Evolutionary conservation across 2,113 vertebrate genomes (phyloP), one percentile per base, ranked within the genome.

Genomic region (Delphinapterus leucas): DNA sequence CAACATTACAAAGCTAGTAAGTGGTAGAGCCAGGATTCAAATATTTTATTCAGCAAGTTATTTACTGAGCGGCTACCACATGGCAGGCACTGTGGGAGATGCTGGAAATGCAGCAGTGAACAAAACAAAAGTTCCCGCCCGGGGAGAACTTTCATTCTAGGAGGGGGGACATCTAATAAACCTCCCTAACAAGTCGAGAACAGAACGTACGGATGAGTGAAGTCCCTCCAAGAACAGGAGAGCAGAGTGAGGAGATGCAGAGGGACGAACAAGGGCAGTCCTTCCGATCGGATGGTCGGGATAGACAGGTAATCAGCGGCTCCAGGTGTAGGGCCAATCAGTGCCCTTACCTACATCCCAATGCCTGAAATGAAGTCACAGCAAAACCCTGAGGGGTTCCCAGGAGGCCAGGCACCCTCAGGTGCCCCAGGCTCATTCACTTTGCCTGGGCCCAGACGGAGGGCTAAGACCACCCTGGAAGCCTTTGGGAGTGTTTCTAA

Each of bases 181-280:
- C n/a, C 33, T 31, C 9, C 0, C 1, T 5, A 8, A 49, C 1
- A 23, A n/a, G 21, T 15, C 0, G 0, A 8, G 8, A 26, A 12
- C 28, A 61, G 12, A n/a, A 28, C 0, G 14, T 2, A 13, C 0
- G 1, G 49, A 49, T 41, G n/a, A 44, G 8, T 0, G 5, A 15
- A 53, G 25, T 15, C 4, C 12, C 31, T 18, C n/a, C 9, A 23
- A 21, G 70, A n/a, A 36, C 38, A 18, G 25, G 31, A 44, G 33
- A 28, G 15, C 47, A 53, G 25, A 13, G 71, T 4, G 15, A 23
- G 18, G 25, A 70, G 15, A 73, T 3, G 23, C 31, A 68, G 73
- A 67, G 21, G 41, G 36, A 28, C 2, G 1, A 47, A 23, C 2
- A 3, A 44, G 5, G 49, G 44, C n/a, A 38, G 53, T 11, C 28